Base-by-base conservation (phyloP, 2,797 vertebrate genomes). In the Oophaga sylvatica region DNA sequence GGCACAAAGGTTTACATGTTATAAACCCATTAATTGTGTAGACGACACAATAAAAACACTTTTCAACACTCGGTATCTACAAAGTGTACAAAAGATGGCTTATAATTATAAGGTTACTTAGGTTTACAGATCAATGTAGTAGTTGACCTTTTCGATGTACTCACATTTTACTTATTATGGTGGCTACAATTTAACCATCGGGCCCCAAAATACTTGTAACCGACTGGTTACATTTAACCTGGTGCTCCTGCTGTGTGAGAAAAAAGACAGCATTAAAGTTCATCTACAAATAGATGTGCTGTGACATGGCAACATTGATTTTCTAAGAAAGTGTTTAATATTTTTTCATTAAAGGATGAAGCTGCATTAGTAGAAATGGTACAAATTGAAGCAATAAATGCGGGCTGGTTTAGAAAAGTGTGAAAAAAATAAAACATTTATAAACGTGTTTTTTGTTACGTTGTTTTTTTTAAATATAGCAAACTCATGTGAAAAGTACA, bases 11-110 rank as follows among this genome's bases (percentile, higher is more conserved):
- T 94, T 92, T 91, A 96, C 95, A 96, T 94, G 92, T 92, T 92
- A 93, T 94, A 94, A 96, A 95, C 96, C 95, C 92, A 92, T 90
- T 92, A 91, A 92, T 91, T 96, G 94, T 95, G 94, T 95, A 93
- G 59, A 91, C 92, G 93, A 92, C 90, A 93, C 92, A 95, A 94
- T 95, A 93, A 94, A 41, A 95, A 94, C 91, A 91, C 90, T 92
- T 94, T 94, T 95, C 96, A 92, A 95, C 88, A 91, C 93, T 92
- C 91, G 93, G 91, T 94, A 91, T 94, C 92, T 95, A 90, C 91
- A 94, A 93, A 93, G 91, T 92, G 90, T 90, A 92, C 95, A 91
- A 91, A 94, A 89, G 90, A 92, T 92, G 90, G 93, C 90, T 95
- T 90, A 92, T 94, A 94, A 94, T 93, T 92, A 90, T 93, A 87